These are phyloP conservation scores for Drymonia ruficornis DNA, from an alignment of 2,888 invertebrate species.

Conservation along the genomic window DNA sequence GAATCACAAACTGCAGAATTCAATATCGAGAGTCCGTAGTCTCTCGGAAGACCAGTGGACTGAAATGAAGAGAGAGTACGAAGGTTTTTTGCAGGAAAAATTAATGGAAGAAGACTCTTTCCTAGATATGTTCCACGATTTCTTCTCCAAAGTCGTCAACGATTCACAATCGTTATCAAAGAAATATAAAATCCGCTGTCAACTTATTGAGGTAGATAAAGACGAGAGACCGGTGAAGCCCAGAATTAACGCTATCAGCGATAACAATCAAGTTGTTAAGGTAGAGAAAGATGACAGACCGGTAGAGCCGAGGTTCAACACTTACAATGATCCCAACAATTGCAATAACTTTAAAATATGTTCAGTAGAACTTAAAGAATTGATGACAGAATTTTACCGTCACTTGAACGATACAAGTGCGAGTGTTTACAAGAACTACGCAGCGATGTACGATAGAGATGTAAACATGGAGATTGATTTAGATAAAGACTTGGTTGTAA, in stretches of 20 bases:
- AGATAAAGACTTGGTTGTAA: slow-evolving; percentile 42
- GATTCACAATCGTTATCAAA: slow-evolving; percentile 40
- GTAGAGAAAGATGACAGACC: slow-evolving; percentile 7
- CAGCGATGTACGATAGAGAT: slow-evolving; percentile 63
- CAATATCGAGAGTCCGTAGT: slow-evolving; percentile 14
- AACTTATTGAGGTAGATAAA: slow-evolving; percentile 33
- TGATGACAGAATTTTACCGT: slow-evolving; percentile 51
- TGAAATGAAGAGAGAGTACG: slow-evolving; percentile 37
- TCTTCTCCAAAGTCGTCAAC: slow-evolving; percentile 44
- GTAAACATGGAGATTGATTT: slow-evolving; percentile 41
- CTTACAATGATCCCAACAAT: slow-evolving; percentile 12
- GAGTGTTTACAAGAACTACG: slow-evolving; percentile 56
- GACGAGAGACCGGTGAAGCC: slow-evolving; percentile 7
- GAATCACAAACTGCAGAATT: background rate
- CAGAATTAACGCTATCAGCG: background rate
- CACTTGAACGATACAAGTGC: slow-evolving; percentile 56
- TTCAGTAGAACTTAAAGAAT: slow-evolving; percentile 54
- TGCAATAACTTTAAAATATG: slow-evolving; percentile 58
- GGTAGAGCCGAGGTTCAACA: background rate
- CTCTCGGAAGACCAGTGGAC: slow-evolving; percentile 41
- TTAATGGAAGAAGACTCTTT: slow-evolving; percentile 32
- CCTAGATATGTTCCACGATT: slow-evolving; percentile 43
- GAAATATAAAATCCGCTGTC: slow-evolving; percentile 51
- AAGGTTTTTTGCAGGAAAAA: slow-evolving; percentile 21
- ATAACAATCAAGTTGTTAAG: slow-evolving; percentile 37